Conservation (phyloP, 2,797 vertebrate species). For the Phrynocephalus vlangalii region DNA sequence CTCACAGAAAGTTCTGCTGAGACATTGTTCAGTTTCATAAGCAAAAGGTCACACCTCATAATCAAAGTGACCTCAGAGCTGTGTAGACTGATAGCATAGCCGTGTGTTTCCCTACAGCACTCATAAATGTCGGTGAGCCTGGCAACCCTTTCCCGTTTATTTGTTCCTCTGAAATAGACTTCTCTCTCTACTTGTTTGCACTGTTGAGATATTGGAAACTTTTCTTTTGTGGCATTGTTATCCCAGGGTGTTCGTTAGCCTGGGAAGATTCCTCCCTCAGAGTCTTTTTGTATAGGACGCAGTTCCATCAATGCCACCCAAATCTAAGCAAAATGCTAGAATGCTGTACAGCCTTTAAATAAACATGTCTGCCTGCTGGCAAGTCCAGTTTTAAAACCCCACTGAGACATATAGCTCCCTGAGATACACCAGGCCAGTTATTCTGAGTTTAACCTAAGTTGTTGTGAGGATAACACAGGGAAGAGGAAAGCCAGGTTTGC, state of each 20-base stretch:
- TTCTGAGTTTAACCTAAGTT: too few relatives aligned
- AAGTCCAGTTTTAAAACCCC: too few relatives aligned
- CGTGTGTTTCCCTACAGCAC: slow-evolving; percentile 35
- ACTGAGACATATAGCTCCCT: too few relatives aligned
- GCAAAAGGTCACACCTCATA: slow-evolving; percentile 48
- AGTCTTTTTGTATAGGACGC: not conserved
- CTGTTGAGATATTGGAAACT: too few relatives aligned
- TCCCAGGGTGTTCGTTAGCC: not conserved
- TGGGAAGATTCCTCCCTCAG: not conserved
- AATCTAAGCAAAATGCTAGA: too few relatives aligned
- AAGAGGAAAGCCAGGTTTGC: too few relatives aligned
- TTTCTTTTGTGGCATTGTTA: not conserved
- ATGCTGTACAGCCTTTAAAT: too few relatives aligned
- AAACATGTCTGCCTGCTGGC: too few relatives aligned
- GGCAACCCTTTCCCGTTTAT: not conserved
- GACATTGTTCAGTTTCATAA: slow-evolving; percentile 51
- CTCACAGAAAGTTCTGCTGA: slow-evolving; percentile 36
- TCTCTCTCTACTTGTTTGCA: not conserved
- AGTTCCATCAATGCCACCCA: not conserved
- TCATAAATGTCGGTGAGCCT: not conserved
- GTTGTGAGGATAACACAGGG: too few relatives aligned
- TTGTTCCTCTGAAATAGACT: not conserved
- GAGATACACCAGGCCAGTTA: too few relatives aligned
- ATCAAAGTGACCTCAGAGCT: not conserved
- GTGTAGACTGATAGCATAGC: slow-evolving; percentile 21